A percentile compares a stretch with the other conserved stretches of the same genome.
phyloP scores from a whole-genome alignment of 2,797 vertebrate genomes.

The Anabacerthia variegaticeps region DNA sequence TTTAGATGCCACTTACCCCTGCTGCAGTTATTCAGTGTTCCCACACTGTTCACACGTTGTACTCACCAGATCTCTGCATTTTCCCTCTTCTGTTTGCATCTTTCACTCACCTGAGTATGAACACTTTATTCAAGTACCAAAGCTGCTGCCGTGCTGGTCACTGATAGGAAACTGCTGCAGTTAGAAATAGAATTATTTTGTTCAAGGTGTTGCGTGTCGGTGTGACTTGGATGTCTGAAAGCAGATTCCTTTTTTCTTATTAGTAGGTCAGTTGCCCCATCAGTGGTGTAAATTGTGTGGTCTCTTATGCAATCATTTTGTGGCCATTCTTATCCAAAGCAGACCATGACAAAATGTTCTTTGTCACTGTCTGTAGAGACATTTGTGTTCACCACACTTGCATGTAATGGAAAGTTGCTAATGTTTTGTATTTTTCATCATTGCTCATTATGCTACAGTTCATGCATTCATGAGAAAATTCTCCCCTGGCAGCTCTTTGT shows the following conservation, averaged over 20 bases:
- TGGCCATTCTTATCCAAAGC: not conserved
- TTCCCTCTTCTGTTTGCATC: not conserved
- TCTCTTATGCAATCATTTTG: not conserved
- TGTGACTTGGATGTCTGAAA: not conserved
- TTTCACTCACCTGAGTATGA: not conserved
- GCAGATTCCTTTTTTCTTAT: not conserved
- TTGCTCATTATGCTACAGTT: constrained; percentile 2
- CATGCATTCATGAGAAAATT: not conserved
- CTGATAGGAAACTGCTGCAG: not conserved
- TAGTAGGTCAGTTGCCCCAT: not conserved
- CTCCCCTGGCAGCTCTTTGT: not conserved
- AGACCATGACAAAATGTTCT: not conserved
- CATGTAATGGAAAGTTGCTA: not conserved
- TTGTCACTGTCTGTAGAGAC: not conserved
- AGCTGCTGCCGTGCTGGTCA: not conserved
- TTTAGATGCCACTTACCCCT: not conserved
- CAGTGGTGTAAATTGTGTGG: not conserved
- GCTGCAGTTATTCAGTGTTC: not conserved
- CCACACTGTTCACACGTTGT: rapidly evolving
- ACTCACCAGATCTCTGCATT: not conserved
- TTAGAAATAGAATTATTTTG: not conserved
- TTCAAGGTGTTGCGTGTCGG: not conserved
- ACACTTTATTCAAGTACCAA: not conserved
- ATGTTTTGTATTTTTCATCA: not conserved
- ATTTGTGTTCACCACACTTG: not conserved